Conservation (phyloP, 2,113 vertebrate genomes). For the Opisthocomus hoazin region DNA sequence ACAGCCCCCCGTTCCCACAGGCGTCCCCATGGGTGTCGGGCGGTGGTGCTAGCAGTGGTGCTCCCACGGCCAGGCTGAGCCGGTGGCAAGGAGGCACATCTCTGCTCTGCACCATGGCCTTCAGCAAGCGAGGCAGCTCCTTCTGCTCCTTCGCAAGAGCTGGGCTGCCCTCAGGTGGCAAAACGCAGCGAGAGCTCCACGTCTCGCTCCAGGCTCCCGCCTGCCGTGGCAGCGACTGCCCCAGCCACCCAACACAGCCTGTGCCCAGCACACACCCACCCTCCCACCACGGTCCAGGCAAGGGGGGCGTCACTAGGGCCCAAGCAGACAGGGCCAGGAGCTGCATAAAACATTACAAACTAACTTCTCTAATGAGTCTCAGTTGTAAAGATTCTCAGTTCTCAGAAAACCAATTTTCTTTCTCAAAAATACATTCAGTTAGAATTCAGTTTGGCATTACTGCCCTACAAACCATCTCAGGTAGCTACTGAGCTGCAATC, state of each 20-base stretch:
- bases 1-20: not conserved
- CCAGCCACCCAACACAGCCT: not conserved
- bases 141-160: not conserved
- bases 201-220: not conserved
- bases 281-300: accelerated
- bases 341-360: not conserved
- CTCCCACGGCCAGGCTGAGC: not conserved
- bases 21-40: not conserved
- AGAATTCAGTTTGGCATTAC: not conserved
- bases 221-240: not conserved
- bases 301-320: not conserved
- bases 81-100: not conserved
- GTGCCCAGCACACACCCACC: accelerated
- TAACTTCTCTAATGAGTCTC: not conserved
- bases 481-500: not conserved
- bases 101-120: not conserved
- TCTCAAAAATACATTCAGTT: not conserved
- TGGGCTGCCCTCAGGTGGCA: conserved; percentile 58
- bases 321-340: not conserved
- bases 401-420: not conserved
- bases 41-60: not conserved
- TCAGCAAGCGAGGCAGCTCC: not conserved
- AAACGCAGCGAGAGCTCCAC: not conserved
- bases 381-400: not conserved
- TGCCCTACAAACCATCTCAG: not conserved